Evolutionary conservation across 2,113 vertebrate genomes (phyloP).

Genomic region (Catharus minimus): DNA sequence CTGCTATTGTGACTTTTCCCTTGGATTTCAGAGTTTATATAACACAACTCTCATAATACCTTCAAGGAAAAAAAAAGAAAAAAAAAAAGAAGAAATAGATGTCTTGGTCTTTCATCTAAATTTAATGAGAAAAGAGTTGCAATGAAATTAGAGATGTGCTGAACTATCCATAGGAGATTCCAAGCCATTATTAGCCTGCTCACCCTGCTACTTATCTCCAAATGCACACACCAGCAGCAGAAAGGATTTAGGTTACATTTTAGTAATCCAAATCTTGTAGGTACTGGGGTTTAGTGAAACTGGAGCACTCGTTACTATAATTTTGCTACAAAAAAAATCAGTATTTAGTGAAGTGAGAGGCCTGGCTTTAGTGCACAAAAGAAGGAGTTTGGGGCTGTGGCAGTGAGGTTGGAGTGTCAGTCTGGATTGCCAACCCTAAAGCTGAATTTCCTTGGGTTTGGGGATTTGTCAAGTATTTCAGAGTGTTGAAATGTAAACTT

Average conservation of each 20-base stretch:
- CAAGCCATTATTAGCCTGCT: slow-evolving; percentile 51
- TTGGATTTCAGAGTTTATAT: not conserved
- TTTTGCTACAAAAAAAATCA: slow-evolving; percentile 13
- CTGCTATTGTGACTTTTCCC: not conserved
- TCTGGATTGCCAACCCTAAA: slow-evolving; percentile 33
- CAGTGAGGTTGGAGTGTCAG: slow-evolving; percentile 7
- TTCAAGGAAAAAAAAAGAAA: not conserved
- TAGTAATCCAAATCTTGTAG: slow-evolving; percentile 69
- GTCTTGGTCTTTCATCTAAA: slow-evolving; percentile 35
- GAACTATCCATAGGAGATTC: slow-evolving; percentile 47
- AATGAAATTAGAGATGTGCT: slow-evolving; percentile 49
- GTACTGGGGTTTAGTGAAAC: slow-evolving; percentile 51
- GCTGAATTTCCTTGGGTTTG: not conserved
- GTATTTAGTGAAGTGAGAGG: not conserved
- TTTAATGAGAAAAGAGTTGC: slow-evolving; percentile 10
- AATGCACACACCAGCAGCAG: slow-evolving; percentile 47
- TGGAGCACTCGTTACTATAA: slow-evolving; percentile 61
- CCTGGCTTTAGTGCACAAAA: slow-evolving; percentile 15
- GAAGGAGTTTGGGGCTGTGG: not conserved
- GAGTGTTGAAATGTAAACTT: not conserved
- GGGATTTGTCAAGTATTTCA: slow-evolving; percentile 43
- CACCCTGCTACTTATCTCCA: slow-evolving; percentile 64
- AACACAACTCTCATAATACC: not conserved
- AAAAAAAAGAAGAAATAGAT: not conserved
- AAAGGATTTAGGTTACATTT: slow-evolving; percentile 60